Evolutionary conservation across 2,797 vertebrate genomes (phyloP).

Genomic region (Enteromius treurensis): DNA sequence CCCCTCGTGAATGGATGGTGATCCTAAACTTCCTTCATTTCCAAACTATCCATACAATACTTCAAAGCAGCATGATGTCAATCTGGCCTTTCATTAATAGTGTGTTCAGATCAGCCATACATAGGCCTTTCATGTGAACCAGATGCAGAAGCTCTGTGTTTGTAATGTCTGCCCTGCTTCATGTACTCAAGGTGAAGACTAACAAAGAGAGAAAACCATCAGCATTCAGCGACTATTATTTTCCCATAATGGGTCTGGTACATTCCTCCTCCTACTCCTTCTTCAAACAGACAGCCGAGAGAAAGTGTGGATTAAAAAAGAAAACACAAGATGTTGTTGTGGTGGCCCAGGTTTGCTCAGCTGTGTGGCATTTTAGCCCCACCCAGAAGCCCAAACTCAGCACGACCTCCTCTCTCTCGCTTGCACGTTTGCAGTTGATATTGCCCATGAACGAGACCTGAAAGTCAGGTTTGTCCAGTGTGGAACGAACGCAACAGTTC

Average conservation of each 20-base stretch:
- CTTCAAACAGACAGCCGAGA: slow-evolving; percentile 66
- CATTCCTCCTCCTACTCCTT: slow-evolving; percentile 58
- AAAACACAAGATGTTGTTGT: slow-evolving; percentile 77
- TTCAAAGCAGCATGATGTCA: slow-evolving; percentile 43
- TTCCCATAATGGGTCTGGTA: slow-evolving; percentile 47
- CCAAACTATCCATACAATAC: slow-evolving; percentile 9
- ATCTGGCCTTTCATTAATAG: not conserved
- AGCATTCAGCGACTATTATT: slow-evolving; percentile 53
- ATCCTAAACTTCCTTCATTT: slow-evolving; percentile 37
- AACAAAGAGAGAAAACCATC: slow-evolving; percentile 56
- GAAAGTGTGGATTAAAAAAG: slow-evolving; percentile 77
- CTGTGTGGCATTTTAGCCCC: slow-evolving; percentile 77
- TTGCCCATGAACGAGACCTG: slow-evolving; percentile 73
- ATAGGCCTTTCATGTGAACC: slow-evolving; percentile 41
- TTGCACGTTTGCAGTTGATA: slow-evolving; percentile 63
- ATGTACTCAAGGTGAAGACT: slow-evolving; percentile 47
- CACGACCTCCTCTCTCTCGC: slow-evolving; percentile 64
- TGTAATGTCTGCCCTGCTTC: slow-evolving; percentile 44
- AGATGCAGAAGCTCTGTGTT: slow-evolving; percentile 48
- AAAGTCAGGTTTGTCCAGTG: slow-evolving; percentile 79
- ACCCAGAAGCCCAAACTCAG: slow-evolving; percentile 75
- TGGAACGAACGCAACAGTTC: slow-evolving; percentile 65
- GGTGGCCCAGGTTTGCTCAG: slow-evolving; percentile 81
- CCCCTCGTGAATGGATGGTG: not conserved
- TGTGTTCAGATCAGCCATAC: not conserved